Evolutionary conservation across 2,113 vertebrate species (phyloP).

Genomic region (Amia ocellicauda): DNA sequence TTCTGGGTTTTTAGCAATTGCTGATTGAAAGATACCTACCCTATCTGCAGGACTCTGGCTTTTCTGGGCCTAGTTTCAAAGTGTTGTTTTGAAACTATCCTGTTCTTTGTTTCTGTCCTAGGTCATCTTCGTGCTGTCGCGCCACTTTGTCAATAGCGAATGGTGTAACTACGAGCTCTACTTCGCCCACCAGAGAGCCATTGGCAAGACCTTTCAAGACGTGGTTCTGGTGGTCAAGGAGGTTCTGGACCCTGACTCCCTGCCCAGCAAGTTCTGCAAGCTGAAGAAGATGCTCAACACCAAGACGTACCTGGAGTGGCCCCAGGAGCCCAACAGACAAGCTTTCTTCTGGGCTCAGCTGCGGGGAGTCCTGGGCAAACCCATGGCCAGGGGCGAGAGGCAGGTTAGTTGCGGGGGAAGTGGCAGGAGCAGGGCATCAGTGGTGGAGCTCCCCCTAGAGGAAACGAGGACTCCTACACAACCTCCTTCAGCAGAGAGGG

Average conservation of each 20-base stretch:
- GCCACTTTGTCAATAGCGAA: constrained; percentile 76
- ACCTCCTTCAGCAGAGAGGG: too few species aligned
- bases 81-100: too few species aligned
- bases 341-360: constrained; percentile 79
- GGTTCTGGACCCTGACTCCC: constrained; percentile 56
- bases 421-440: constrained; percentile 28
- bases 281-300: constrained; percentile 73
- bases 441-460: constrained; percentile 25
- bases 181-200: constrained; percentile 78
- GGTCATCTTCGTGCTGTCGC: constrained; percentile 77
- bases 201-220: constrained; percentile 68
- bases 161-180: constrained; percentile 88
- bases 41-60: too few species aligned
- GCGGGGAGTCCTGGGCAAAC: constrained; percentile 63
- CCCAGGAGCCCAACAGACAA: constrained; percentile 59
- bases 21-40: too few species aligned
- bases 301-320: constrained; percentile 83
- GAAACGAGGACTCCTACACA: constrained; percentile 15
- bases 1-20: too few species aligned
- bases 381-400: constrained; percentile 21
- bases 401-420: constrained; percentile 1
- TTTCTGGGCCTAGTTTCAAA: too few species aligned
- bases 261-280: constrained; percentile 75
- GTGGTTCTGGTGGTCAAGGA: constrained; percentile 77
- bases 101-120: constrained; percentile 34